Evolutionary conservation across 2,888 invertebrate species (phyloP), one percentile per base, ranked within the genome.

Genomic region (Dicycla oo): DNA sequence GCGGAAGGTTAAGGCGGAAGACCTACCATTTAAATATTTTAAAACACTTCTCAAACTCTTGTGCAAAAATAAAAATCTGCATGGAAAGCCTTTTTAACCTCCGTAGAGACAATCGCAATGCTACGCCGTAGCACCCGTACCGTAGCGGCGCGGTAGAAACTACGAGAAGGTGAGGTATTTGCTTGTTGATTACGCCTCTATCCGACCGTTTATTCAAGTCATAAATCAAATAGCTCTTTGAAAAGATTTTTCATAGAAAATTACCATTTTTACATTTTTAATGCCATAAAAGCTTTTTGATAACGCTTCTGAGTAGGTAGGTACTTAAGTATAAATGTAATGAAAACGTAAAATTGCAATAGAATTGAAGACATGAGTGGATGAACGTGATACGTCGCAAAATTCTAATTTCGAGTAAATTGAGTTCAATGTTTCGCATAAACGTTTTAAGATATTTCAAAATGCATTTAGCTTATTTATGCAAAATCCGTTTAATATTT

Each of bases 151-250:
- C 10, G 40, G 71, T 78, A 71, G 56, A 61, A 40, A 58, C 58
- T 80, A 69, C 62, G 62, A 30, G 45, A 38, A 49, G 18, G 51
- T 60, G 45, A 73, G 51, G 18, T 62, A 56, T 73, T 68, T 68
- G 51, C 62, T 62, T 53, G 53, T 65, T 74, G 69, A 74, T 79
- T 57, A 79, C 64, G 40, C 49, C 13, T 51, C 30, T 23, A 62
- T 34, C 13, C 54, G 38, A 63, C 49, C 62, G 38, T 66, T 75
- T 75, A 65, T 69, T 43, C 11, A 20, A 69, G 56, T 57, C 34
- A 75, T 79, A 69, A 74, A 79, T 79, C 80, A 79, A 75, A 57
- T 51, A 54, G 54, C 38, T 62, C 47, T 62, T 38, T 53, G 54
- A 38, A 53, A 79, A 69, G 23, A 30, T 56, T 40, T 75, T 70